Conservation (phyloP, 2,113 vertebrate genomes). For the Jacana jacana region DNA sequence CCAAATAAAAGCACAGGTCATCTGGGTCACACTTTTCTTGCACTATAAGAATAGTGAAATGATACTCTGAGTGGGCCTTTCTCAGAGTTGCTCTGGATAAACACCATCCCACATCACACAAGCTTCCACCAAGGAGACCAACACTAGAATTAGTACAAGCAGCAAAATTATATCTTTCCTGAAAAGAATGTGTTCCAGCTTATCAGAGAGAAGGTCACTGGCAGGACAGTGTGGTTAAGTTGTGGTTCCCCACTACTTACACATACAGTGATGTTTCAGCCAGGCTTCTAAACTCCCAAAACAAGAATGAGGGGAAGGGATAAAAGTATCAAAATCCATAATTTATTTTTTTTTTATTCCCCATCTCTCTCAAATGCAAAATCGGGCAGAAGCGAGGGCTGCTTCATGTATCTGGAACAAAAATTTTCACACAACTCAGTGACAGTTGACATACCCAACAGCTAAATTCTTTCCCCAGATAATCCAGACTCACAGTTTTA, state of each 20-base stretch:
- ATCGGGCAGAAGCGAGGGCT: not conserved
- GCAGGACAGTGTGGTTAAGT: not conserved
- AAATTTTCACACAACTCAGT: not conserved
- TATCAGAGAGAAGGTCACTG: constrained; percentile 23
- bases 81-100: not conserved
- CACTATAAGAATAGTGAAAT: not conserved
- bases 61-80: not conserved
- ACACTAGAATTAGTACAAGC: not conserved
- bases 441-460: not conserved
- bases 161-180: constrained; percentile 25
- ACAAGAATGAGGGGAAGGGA: not conserved
- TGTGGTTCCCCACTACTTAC: not conserved
- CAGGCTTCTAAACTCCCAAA: not conserved
- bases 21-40: not conserved
- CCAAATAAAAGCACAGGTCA: not conserved
- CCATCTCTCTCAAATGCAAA: not conserved
- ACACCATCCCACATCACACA: not conserved
- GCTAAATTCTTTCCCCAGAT: not conserved
- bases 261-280: not conserved
- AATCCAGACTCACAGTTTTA: not conserved
- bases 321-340: not conserved
- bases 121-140: not conserved
- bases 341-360: not conserved
- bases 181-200: not conserved
- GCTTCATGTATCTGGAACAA: not conserved